Base-by-base conservation (phyloP, 2,888 invertebrate genomes). In the Caenorhabditis japonica region DNA sequence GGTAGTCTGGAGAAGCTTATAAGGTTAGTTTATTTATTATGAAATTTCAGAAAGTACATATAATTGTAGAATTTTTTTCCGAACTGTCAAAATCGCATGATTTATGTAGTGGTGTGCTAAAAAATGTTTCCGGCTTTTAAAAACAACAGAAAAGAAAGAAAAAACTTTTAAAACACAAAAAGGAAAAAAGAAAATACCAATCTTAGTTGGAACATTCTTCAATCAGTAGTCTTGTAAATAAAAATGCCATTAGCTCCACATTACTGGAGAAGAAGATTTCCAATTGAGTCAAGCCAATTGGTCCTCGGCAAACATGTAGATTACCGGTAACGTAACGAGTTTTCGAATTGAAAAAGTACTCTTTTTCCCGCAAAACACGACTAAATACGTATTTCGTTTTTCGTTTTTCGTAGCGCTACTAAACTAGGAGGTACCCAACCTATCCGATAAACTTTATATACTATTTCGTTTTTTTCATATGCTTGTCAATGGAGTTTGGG, bases 1-100 rank as follows among this genome's bases (percentile, higher is more conserved):
- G 81, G 79, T 0, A 77, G 79, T 49, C 46, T 81, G 33, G 81
- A 81, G 53, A 81, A 81, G 55, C 68, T 81, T 19, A 77, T 81
- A 44, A 81, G 79, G 81, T 81, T 15, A 55, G 78, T 58, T 49
- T 25, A 43, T 47, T 41, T 12, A 23, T 27, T 53, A 41, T 49
- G 3, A 25, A 38, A 44, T 27, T 12, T 13, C 23, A 21, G 3
- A 43, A 15, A 51, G 33, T 17, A 39, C 5, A 39, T 39, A 17
- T 15, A 39, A n/a, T 13, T 8, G 8, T 17, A 13, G 5, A 15
- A 5, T 30, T 30, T 30, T 30, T 30, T 7, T 30, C 30, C 30
- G 10, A 30, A 30, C n/a, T n/a, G n/a, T n/a, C n/a, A n/a, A n/a
- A n/a, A n/a, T n/a, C n/a, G n/a, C n/a, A n/a, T n/a, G n/a, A n/a